Evolutionary conservation across 2,797 vertebrate species (phyloP), one percentile per base, ranked within the genome.

Genomic region (Betta splendens): DNA sequence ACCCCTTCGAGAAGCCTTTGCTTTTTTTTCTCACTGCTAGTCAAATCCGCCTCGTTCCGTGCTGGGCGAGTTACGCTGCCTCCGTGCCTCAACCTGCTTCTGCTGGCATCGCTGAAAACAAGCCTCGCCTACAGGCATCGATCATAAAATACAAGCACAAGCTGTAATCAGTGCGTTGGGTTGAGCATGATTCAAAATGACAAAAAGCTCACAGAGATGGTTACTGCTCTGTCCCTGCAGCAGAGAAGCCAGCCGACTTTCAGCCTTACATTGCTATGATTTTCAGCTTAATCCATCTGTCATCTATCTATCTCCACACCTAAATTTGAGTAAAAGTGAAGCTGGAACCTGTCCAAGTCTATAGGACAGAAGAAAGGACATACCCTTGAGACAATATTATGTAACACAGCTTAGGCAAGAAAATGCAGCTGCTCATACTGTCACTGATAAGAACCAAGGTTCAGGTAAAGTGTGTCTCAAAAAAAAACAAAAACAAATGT

Each of bases 41-140:
- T 51, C 26, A 74, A 26, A 66, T 69, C 22, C 31, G 52, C 69
- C 50, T 55, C 20, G 39, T 61, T 62, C 74, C 47, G 55, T 65
- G 66, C 62, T 13, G 31, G 22, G n/a, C 31, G 37, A 80, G 63
- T 69, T 76, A 68, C 60, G 60, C 61, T 9, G 18, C 52, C 17
- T 32, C 53, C 18, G 42, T 83, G 86, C 54, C 74, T 13, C 12
- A 58, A 81, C 86, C 54, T 82, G 81, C 62, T 74, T 74, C 42
- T 59, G 60, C 42, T 77, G 54, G 75, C 47, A 59, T 10, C 36
- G 38, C 50, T 46, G 42, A 43, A 65, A 66, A 73, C 81, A 78
- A 65, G 69, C 57, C 28, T 57, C 40, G 71, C 76, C 80, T 37
- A 20, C 7, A 63, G 78, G 72, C 75, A 62, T 25, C 39, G 38